These are phyloP conservation scores for Sandelia bainsii DNA, from an alignment of 2,797 vertebrate genomes.

Conservation along the genomic window DNA sequence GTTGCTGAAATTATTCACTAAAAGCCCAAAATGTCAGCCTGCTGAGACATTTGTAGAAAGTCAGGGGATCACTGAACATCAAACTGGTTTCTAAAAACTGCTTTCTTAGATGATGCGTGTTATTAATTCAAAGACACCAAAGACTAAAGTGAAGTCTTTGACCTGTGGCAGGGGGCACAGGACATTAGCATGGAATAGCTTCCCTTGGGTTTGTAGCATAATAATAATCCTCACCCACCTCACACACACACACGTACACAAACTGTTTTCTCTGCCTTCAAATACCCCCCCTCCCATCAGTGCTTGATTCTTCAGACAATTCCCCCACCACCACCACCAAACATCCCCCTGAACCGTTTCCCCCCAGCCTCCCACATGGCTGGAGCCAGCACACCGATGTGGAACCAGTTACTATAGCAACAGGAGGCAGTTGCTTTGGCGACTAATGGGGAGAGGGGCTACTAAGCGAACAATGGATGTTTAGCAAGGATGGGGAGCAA, in stretches of 20 bases:
- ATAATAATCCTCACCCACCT: conserved; percentile 25
- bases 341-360: conserved; percentile 31
- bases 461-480: conserved; percentile 77
- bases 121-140: conserved; percentile 34
- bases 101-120: conserved; percentile 25
- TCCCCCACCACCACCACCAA: conserved; percentile 24
- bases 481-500: conserved; percentile 57
- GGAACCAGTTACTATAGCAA: conserved; percentile 85
- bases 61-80: neutral
- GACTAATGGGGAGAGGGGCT: conserved; percentile 77
- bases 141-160: conserved; percentile 17
- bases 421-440: conserved; percentile 87
- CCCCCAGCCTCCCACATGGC: conserved; percentile 58
- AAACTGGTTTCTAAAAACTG: neutral
- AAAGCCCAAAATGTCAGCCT: too few relatives aligned
- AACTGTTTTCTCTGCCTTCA: conserved; percentile 15
- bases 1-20: too few relatives aligned
- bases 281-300: conserved; percentile 29
- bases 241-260: neutral
- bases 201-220: conserved; percentile 15
- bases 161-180: conserved; percentile 27
- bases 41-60: too few relatives aligned
- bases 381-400: conserved; percentile 58
- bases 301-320: conserved; percentile 16
- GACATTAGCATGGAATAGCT: conserved; percentile 18